Conservation (phyloP, 1,140 invertebrate species). For the Phenacoccus solenopsis region DNA sequence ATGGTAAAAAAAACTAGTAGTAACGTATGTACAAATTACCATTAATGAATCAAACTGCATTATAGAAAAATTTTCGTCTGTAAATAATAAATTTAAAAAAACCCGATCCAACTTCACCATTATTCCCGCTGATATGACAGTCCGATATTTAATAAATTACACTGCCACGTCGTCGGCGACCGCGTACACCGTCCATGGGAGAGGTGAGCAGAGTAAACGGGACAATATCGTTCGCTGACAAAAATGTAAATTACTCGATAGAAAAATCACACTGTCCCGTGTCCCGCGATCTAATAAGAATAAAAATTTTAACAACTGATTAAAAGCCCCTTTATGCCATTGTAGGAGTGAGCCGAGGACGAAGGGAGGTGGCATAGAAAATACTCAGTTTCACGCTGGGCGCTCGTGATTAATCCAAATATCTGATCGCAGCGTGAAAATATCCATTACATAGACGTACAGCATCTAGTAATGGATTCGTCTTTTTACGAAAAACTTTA, state of each 20-base stretch:
- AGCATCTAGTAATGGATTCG: too few relatives aligned
- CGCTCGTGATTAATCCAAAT: background rate
- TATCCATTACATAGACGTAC: background rate
- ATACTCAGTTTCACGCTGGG: background rate
- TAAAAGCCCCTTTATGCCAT: too few relatives aligned
- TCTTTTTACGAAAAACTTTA: too few relatives aligned
- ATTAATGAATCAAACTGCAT: background rate
- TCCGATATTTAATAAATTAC: background rate
- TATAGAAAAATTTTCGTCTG: background rate
- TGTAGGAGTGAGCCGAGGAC: too few relatives aligned
- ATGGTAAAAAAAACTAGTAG: background rate
- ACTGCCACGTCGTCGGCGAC: background rate
- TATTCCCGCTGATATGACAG: background rate
- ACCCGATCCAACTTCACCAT: background rate
- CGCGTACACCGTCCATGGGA: background rate
- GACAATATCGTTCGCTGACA: too few relatives aligned
- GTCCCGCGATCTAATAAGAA: background rate
- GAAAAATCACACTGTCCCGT: background rate
- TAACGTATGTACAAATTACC: background rate
- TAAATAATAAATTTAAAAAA: slow-evolving; percentile 4
- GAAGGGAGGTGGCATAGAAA: background rate
- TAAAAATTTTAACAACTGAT: background rate
- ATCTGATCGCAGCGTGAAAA: background rate
- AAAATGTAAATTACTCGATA: background rate
- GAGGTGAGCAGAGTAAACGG: too few relatives aligned